These are phyloP conservation scores for Triplophysa dalaica DNA, from an alignment of 2,113 vertebrate species.

Conservation along the genomic window DNA sequence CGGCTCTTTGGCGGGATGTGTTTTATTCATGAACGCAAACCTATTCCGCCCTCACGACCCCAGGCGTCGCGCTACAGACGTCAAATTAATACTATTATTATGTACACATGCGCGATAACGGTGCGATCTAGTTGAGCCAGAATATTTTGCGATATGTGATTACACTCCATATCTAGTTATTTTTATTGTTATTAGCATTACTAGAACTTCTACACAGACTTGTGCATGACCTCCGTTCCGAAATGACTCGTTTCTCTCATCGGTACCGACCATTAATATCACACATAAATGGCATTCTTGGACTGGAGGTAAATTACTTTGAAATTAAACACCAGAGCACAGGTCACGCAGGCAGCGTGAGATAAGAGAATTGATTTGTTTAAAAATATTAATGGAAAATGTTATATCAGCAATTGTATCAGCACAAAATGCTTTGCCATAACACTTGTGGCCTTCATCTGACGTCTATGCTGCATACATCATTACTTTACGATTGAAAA, in stretches of 20 bases:
- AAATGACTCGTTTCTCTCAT: slow-evolving; percentile 64
- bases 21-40: slow-evolving; percentile 99
- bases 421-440: background rate
- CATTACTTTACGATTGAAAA: background rate
- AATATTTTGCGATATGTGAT: slow-evolving; percentile 77
- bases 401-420: slow-evolving; percentile 50
- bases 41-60: slow-evolving; percentile 92
- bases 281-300: slow-evolving; percentile 62
- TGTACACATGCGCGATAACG: slow-evolving; percentile 99
- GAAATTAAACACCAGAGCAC: slow-evolving; percentile 75
- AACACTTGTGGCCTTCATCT: slow-evolving; percentile 5
- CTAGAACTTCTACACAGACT: slow-evolving; percentile 65
- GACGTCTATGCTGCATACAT: background rate
- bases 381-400: slow-evolving; percentile 78
- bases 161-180: slow-evolving; percentile 31
- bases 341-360: slow-evolving; percentile 68
- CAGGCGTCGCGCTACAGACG: slow-evolving; percentile 89
- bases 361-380: slow-evolving; percentile 75
- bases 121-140: slow-evolving; percentile 91
- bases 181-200: slow-evolving; percentile 69
- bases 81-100: slow-evolving; percentile 99
- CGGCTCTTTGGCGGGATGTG: slow-evolving; percentile 88
- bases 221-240: slow-evolving; percentile 64
- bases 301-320: slow-evolving; percentile 73
- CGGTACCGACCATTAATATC: slow-evolving; percentile 70